Conservation (phyloP, 2,113 vertebrate species). For the Rhagologus leucostigma region DNA sequence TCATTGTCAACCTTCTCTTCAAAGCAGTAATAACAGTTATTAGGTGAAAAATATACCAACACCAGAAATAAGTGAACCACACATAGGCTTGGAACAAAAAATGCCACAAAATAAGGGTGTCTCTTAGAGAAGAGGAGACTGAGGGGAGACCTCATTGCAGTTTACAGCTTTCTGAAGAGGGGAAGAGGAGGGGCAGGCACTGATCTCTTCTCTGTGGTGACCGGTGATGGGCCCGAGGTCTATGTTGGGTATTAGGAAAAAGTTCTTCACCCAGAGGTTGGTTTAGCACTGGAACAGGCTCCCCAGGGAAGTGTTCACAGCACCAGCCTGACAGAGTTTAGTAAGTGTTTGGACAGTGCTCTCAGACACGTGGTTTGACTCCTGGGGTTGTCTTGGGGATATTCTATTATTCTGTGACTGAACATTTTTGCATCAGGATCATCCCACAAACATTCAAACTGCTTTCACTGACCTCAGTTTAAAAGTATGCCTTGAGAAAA, state of each 20-base stretch:
- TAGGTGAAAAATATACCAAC: background rate
- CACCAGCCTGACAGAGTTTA: background rate
- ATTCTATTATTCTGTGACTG: background rate
- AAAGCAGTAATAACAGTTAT: background rate
- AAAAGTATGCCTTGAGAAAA: background rate
- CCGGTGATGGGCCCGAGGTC: accelerated
- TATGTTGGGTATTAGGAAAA: background rate
- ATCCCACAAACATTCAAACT: background rate
- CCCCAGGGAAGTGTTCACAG: too few relatives aligned
- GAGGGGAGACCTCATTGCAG: background rate
- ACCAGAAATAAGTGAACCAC: background rate
- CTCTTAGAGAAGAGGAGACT: background rate
- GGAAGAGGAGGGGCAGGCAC: background rate
- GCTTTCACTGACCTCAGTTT: background rate
- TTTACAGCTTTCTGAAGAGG: background rate
- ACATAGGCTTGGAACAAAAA: background rate
- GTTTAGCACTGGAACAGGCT: background rate
- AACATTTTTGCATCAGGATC: background rate
- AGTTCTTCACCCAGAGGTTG: accelerated
- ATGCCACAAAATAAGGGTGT: background rate
- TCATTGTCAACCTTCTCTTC: background rate
- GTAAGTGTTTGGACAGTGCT: background rate
- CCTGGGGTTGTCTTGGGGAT: background rate
- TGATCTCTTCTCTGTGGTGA: too few relatives aligned
- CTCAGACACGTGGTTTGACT: background rate